Evolutionary conservation across 2,113 vertebrate genomes (phyloP).

Genomic region (Vanacampus margaritifer): DNA sequence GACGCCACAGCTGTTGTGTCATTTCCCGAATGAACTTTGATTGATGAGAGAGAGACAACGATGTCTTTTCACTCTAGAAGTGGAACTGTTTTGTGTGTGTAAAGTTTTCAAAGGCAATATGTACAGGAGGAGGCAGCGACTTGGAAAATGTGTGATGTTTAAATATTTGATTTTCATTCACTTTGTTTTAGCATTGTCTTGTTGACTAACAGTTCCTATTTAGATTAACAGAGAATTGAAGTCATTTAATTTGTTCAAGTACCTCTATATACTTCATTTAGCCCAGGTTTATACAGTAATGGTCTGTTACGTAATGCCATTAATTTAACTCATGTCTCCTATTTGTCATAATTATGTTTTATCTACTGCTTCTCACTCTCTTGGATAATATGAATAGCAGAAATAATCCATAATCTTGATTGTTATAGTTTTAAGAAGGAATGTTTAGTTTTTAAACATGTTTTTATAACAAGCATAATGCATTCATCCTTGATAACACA

Average conservation of each 20-base stretch:
- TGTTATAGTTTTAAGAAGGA: neutral
- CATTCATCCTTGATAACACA: neutral
- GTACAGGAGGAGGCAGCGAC: slow-evolving; percentile 5
- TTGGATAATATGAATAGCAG: slow-evolving; percentile 6
- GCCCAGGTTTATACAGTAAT: neutral
- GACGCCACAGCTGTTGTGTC: neutral
- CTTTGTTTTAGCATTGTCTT: slow-evolving; percentile 11
- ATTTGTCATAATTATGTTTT: neutral
- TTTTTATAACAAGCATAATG: slow-evolving; percentile 18
- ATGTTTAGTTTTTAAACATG: neutral
- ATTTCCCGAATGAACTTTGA: slow-evolving; percentile 16
- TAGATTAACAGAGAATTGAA: slow-evolving; percentile 31
- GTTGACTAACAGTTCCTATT: slow-evolving; percentile 26
- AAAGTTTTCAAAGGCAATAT: slow-evolving; percentile 8
- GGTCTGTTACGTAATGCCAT: slow-evolving; percentile 2
- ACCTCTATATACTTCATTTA: neutral
- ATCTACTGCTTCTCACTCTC: slow-evolving; percentile 12
- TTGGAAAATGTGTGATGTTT: slow-evolving; percentile 14
- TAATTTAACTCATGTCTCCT: neutral
- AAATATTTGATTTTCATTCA: slow-evolving; percentile 15
- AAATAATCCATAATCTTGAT: neutral
- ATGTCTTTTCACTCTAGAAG: slow-evolving; percentile 2
- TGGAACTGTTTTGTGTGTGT: slow-evolving; percentile 11
- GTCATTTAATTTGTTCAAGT: neutral
- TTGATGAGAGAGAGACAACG: slow-evolving; percentile 14